Percentiles rank a stretch among this genome's conserved stretches.
These are phyloP conservation scores for Dasypogon diadema DNA, from an alignment of 2,888 invertebrate genomes.

Conservation along the genomic window DNA sequence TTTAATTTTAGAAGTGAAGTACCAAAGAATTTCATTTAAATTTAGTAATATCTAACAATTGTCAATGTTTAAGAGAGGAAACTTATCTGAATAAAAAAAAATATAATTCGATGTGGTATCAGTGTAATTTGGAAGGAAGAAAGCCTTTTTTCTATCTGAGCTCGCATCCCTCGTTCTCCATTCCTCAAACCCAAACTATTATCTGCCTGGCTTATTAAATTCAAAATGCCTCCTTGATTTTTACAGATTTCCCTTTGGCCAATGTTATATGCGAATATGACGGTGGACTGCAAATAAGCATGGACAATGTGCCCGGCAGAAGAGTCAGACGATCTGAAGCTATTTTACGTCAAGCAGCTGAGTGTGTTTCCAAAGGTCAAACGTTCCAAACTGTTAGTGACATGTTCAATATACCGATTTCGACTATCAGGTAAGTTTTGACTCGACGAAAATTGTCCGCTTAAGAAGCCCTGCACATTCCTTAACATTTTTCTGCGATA, in stretches of 20 bases:
- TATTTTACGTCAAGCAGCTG: slow-evolving; percentile 82
- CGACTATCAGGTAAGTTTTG: slow-evolving; percentile 79
- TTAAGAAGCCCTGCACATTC: too few relatives aligned
- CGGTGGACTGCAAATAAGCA: slow-evolving; percentile 52
- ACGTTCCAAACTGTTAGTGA: slow-evolving; percentile 90
- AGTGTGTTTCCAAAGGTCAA: slow-evolving; percentile 87
- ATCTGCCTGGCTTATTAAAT: too few relatives aligned
- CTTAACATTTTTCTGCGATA: too few relatives aligned
- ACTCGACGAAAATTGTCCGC: too few relatives aligned
- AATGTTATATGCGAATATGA: slow-evolving; percentile 55
- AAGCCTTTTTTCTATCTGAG: not conserved
- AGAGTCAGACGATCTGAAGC: slow-evolving; percentile 82
- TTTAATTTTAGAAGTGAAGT: too few relatives aligned
- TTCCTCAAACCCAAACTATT: not conserved
- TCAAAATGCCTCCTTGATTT: too few relatives aligned
- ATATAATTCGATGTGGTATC: not conserved
- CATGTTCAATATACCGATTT: slow-evolving; percentile 89
- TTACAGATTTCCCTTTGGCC: slow-evolving; percentile 41
- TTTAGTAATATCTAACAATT: not conserved
- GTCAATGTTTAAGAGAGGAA: not conserved
- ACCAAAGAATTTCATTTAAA: not conserved
- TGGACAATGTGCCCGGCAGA: slow-evolving; percentile 60
- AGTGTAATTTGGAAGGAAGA: not conserved
- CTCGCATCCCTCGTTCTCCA: not conserved
- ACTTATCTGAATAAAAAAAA: not conserved